Evolutionary conservation across 2,113 vertebrate species (phyloP).

Genomic region (Blennius ocellaris): DNA sequence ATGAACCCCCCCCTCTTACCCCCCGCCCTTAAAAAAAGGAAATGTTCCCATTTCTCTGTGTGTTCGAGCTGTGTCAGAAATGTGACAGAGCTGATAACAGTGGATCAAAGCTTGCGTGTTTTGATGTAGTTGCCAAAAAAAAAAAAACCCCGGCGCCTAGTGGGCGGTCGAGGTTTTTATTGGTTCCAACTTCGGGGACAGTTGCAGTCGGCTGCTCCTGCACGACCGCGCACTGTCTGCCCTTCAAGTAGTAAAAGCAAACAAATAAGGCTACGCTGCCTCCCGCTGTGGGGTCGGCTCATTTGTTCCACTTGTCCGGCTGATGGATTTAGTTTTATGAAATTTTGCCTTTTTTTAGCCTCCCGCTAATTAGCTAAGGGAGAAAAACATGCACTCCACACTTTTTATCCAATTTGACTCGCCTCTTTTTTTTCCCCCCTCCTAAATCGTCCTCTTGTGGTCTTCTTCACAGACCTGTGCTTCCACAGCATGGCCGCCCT

Average conservation of each 20-base stretch:
- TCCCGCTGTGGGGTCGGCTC: slow-evolving; percentile 74
- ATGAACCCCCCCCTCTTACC: slow-evolving; percentile 2
- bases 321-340: slow-evolving; percentile 84
- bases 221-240: slow-evolving; percentile 67
- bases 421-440: slow-evolving; percentile 61
- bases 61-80: slow-evolving; percentile 17
- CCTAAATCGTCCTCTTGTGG: slow-evolving; percentile 58
- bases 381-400: slow-evolving; percentile 47
- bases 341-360: slow-evolving; percentile 82
- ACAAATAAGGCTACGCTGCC: slow-evolving; percentile 75
- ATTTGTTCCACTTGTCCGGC: slow-evolving; percentile 85
- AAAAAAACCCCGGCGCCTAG: slow-evolving; percentile 11
- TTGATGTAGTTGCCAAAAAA: slow-evolving; percentile 31
- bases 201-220: slow-evolving; percentile 52
- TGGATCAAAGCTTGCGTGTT: slow-evolving; percentile 34
- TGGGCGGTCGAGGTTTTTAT: slow-evolving; percentile 9
- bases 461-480: slow-evolving; percentile 72
- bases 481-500: slow-evolving; percentile 79
- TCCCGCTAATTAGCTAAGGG: slow-evolving; percentile 78
- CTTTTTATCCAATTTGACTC: slow-evolving; percentile 63
- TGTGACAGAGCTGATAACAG: slow-evolving; percentile 13
- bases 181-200: slow-evolving; percentile 56
- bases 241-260: slow-evolving; percentile 82
- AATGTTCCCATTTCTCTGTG: slow-evolving; percentile 13
- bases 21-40: slow-evolving; percentile 10